phyloP scores from a whole-genome alignment of 2,113 vertebrate species.

The Hylia prasina region DNA sequence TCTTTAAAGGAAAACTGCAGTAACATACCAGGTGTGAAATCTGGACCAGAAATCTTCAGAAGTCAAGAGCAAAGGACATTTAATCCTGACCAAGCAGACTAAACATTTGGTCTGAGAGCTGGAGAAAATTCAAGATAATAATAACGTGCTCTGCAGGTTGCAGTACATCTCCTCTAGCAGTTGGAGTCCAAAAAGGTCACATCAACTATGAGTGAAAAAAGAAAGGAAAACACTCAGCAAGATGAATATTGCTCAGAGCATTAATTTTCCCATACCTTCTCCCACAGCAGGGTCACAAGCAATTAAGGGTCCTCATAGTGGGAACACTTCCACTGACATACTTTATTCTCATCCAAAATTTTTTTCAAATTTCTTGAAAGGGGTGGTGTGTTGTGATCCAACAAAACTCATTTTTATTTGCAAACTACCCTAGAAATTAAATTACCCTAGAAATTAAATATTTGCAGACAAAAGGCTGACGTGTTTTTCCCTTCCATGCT shows the following conservation, averaged over 20 bases:
- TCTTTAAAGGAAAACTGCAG: not conserved
- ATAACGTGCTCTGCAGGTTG: slow-evolving; percentile 37
- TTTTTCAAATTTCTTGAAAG: not conserved
- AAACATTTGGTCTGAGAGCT: slow-evolving; percentile 47
- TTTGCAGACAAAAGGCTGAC: not conserved
- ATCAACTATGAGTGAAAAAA: not conserved
- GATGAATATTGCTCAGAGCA: slow-evolving; percentile 44
- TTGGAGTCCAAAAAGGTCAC: slow-evolving; percentile 33
- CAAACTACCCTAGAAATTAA: not conserved
- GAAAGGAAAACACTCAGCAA: slow-evolving; percentile 37
- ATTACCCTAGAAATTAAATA: not conserved
- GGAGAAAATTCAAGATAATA: slow-evolving; percentile 45
- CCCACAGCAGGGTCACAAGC: slow-evolving; percentile 34
- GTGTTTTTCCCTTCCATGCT: not conserved
- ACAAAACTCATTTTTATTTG: not conserved
- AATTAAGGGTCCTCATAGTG: slow-evolving; percentile 17
- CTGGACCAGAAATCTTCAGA: slow-evolving; percentile 1
- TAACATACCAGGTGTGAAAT: not conserved
- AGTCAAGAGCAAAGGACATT: slow-evolving; percentile 37
- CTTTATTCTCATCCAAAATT: not conserved
- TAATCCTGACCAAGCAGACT: slow-evolving; percentile 56
- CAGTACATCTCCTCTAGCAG: slow-evolving; percentile 34
- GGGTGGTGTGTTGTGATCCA: not conserved
- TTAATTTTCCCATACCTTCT: slow-evolving; percentile 26
- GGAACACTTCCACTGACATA: not conserved